Evolutionary conservation across 2,797 vertebrate species (phyloP).

Genomic region (Erethizon dorsatum): DNA sequence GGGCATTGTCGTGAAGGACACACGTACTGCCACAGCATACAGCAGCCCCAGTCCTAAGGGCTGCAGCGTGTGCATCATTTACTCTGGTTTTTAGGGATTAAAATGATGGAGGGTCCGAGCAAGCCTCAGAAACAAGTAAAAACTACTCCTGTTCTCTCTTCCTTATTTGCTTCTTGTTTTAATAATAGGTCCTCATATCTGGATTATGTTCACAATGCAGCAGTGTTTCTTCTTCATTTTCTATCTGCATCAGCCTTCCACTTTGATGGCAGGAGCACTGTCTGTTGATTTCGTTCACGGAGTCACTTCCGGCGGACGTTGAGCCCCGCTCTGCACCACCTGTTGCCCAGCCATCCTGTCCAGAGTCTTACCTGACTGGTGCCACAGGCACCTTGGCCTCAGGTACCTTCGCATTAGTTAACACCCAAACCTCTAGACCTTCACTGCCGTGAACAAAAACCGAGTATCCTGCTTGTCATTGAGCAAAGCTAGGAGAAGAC

Average conservation of each 20-base stretch:
- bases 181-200: background rate
- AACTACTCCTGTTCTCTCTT: background rate
- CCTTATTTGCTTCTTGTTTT: background rate
- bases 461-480: background rate
- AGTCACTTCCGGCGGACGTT: background rate
- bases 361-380: background rate
- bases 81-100: slow-evolving; percentile 4
- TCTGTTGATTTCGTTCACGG: background rate
- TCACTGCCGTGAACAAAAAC: background rate
- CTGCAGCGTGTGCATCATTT: background rate
- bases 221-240: slow-evolving; percentile 44
- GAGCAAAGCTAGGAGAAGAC: background rate
- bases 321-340: background rate
- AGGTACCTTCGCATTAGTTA: background rate
- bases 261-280: background rate
- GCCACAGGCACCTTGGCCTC: background rate
- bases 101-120: background rate
- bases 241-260: slow-evolving; percentile 25
- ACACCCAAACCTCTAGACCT: background rate
- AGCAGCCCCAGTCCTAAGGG: background rate
- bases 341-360: background rate
- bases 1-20: background rate
- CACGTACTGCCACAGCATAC: rapidly evolving
- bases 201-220: background rate
- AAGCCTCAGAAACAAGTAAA: background rate